These are phyloP conservation scores for Podarcis muralis DNA, from an alignment of 2,113 vertebrate genomes.

Conservation along the genomic window DNA sequence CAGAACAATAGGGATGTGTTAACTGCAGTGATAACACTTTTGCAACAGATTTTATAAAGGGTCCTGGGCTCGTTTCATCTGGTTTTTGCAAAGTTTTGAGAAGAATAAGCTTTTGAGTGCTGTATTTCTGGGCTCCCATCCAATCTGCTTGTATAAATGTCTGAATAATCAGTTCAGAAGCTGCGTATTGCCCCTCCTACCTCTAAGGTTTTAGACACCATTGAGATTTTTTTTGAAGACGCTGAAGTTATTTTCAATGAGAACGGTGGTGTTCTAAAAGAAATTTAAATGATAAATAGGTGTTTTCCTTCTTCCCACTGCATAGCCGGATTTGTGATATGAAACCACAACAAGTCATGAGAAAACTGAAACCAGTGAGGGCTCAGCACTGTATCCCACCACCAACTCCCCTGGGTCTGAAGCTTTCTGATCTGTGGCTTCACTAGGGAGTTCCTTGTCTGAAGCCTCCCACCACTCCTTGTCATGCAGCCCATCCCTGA, in stretches of 20 bases:
- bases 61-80: neutral
- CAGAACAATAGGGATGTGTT: neutral
- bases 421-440: no score
- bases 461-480: no score
- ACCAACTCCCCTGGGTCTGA: no score
- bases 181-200: no score
- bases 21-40: neutral
- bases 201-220: neutral
- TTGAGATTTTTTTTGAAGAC: neutral
- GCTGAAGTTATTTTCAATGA: no score
- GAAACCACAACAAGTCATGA: neutral
- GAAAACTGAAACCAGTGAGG: neutral
- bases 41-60: conserved; percentile 9
- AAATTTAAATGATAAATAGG: neutral
- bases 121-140: neutral
- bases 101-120: neutral
- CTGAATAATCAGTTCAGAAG: neutral
- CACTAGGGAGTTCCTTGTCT: no score
- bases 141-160: neutral
- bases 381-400: neutral
- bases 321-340: neutral
- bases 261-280: neutral
- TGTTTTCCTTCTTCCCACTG: neutral
- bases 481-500: no score
- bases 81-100: neutral